phyloP scores from a whole-genome alignment of 2,888 invertebrate species.

The Galerucella nymphaeae region DNA sequence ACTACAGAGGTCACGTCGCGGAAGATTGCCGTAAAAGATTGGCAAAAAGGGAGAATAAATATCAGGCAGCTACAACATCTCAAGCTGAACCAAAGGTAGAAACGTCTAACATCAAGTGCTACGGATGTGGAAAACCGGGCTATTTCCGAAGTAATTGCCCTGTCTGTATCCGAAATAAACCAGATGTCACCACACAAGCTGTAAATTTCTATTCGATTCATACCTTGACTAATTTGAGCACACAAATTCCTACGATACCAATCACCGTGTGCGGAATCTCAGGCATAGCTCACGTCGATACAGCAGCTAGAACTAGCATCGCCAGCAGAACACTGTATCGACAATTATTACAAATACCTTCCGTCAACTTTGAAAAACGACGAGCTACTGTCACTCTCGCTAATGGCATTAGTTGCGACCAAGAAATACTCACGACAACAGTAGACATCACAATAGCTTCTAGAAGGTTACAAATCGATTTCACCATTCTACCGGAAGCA shows the following conservation, averaged over 20 bases:
- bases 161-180: too few species aligned
- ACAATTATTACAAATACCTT: not conserved
- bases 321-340: constrained; percentile 12
- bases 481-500: constrained; percentile 31
- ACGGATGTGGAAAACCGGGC: too few species aligned
- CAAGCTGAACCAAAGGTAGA: constrained; percentile 13
- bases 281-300: constrained; percentile 32
- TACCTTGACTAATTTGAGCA: not conserved
- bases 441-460: constrained; percentile 11
- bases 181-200: too few species aligned
- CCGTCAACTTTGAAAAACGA: not conserved
- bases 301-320: constrained; percentile 32
- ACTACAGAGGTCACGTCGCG: constrained; percentile 16
- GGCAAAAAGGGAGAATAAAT: constrained; percentile 8
- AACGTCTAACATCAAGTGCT: constrained; percentile 3
- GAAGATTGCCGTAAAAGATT: constrained; percentile 3
- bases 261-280: constrained; percentile 17
- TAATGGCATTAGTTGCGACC: not conserved
- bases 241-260: constrained; percentile 28
- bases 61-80: constrained; percentile 15
- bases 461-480: constrained; percentile 31
- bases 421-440: not conserved
- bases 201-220: too few species aligned
- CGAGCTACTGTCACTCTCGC: constrained; percentile 2
- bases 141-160: too few species aligned